Evolutionary conservation across 2,113 vertebrate species (phyloP).

Genomic region (Oreotrochilus melanogaster): DNA sequence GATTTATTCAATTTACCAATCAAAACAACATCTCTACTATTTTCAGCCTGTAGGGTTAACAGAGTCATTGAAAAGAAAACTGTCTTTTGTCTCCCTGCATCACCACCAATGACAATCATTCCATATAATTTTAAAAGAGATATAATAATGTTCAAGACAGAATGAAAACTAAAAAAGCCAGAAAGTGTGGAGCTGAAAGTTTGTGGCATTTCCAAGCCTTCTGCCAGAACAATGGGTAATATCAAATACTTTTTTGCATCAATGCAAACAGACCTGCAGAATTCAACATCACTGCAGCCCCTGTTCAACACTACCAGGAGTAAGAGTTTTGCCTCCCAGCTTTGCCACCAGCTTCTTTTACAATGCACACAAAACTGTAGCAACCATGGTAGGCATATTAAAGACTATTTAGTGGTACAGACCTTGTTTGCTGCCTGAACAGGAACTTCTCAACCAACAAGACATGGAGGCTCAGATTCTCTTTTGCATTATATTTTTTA

Average conservation of each 20-base stretch:
- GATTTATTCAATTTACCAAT: slow-evolving; percentile 49
- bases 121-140: neutral
- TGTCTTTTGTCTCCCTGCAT: slow-evolving; percentile 44
- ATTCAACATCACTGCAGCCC: neutral
- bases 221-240: neutral
- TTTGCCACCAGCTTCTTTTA: neutral
- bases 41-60: slow-evolving; percentile 6
- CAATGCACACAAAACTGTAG: neutral
- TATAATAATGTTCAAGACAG: neutral
- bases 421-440: neutral
- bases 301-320: neutral
- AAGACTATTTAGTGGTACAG: neutral
- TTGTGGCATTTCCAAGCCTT: neutral
- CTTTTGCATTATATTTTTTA: neutral
- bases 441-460: neutral
- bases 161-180: neutral
- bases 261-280: neutral
- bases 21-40: slow-evolving; percentile 14
- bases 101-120: slow-evolving; percentile 26
- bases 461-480: neutral
- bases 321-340: neutral
- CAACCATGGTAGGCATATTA: accelerated
- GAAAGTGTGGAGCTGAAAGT: neutral
- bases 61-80: slow-evolving; percentile 9
- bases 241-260: neutral